Evolutionary conservation across 2,888 invertebrate species (phyloP).

Genomic region (Hydropsyche betteni): DNA sequence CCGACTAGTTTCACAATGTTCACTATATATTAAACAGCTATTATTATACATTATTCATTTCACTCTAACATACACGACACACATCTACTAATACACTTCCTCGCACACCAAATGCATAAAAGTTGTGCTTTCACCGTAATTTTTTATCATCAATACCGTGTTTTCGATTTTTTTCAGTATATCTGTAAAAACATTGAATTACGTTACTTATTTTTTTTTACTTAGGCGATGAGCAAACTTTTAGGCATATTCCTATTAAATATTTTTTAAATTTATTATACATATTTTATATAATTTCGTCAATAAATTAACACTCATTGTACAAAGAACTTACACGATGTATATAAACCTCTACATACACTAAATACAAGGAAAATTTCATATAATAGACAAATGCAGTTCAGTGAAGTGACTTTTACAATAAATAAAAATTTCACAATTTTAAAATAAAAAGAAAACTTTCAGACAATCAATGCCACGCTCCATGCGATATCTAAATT

Average conservation of each 20-base stretch:
- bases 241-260: conserved; percentile 25
- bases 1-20: no score
- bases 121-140: no score
- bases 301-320: conserved; percentile 51
- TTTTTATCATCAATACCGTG: neutral
- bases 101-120: no score
- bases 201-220: no score
- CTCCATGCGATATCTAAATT: no score
- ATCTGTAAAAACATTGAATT: no score
- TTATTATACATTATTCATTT: no score
- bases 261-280: conserved; percentile 16
- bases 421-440: neutral
- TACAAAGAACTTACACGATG: conserved; percentile 42
- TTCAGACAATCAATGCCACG: no score
- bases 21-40: no score
- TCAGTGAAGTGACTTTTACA: no score
- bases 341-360: conserved; percentile 47
- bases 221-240: neutral
- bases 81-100: conserved; percentile 3
- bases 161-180: no score
- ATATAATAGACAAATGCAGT: conserved; percentile 1
- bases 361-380: conserved; percentile 46
- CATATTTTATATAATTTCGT: conserved; percentile 43
- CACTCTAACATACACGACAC: neutral
- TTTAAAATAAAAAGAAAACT: conserved; percentile 15